Base-by-base conservation (phyloP, 2,797 vertebrate species). In the Nothura maculosa region DNA sequence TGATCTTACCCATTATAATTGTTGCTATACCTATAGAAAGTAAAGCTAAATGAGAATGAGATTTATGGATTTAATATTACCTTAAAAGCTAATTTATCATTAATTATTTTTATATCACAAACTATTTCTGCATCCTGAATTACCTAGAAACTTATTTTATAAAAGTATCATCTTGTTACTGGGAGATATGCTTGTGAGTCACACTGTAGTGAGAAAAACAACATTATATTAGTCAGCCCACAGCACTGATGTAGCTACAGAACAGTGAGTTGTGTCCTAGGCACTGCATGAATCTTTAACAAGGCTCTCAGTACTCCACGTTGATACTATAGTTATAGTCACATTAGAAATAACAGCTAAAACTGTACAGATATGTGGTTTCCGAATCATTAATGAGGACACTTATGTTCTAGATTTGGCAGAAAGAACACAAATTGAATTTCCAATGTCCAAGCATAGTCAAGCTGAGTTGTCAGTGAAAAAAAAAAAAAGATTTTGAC, bases 251-350 rank as follows among this genome's bases (percentile, higher is more conserved):
- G 82, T 47, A 89, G 38, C 50, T 85, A 12, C 63, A 87, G 77
- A 90, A 83, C 60, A 89, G 66, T 63, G 72, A 81, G 21, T 27
- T 61, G 61, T 85, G 69, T 90, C 81, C 48, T 27, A 75, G 43
- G 72, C 75, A 90, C 61, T 82, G 88, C 74, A 94, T 85, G 87
- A 90, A 94, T 89, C 87, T 96, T 97, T 97, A 96, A 97, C 85
- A 96, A 95, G 87, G 67, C 70, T 80, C 77, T 85, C 80, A 63
- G 28, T 68, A 40, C 64, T 68, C 34, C 58, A 67, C 57, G 67
- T 87, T 79, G 85, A 79, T 78, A 60, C 69, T 76, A 20, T 32
- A 76, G 81, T 83, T 87, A 90, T 34, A 63, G 50, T 62, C 80
- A 61, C 50, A 87, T 90, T 89, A 91, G 67, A 21, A 93, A 81